phyloP scores from a whole-genome alignment of 2,888 invertebrate species.

The Perdita meconis region DNA sequence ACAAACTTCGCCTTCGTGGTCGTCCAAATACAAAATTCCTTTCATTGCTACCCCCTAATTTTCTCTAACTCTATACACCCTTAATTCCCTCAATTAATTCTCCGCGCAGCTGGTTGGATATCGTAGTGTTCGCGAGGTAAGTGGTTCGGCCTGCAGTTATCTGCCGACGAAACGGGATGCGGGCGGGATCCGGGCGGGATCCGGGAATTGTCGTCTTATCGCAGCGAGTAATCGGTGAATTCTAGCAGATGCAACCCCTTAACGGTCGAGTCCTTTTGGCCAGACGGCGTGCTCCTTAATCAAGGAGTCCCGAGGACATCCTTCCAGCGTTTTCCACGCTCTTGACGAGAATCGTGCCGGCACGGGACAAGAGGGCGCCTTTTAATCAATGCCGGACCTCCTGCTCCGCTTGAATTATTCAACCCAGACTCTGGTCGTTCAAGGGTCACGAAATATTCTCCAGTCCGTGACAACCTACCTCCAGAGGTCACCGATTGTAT shows the following conservation, averaged over 20 bases:
- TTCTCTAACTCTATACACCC: conserved; percentile 12
- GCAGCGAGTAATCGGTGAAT: conserved; percentile 38
- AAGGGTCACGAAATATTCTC: conserved; percentile 59
- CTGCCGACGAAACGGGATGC: conserved; percentile 18
- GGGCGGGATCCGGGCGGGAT: conserved; percentile 40
- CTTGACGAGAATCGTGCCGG: conserved; percentile 50
- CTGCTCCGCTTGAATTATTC: conserved; percentile 67
- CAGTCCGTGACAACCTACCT: conserved; percentile 37
- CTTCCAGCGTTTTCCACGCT: conserved; percentile 32
- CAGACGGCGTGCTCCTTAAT: conserved; percentile 34
- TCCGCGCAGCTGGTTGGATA: not conserved
- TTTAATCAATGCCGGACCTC: conserved; percentile 71
- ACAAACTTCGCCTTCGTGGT: not conserved
- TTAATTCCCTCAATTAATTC: conserved; percentile 33
- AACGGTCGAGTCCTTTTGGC: conserved; percentile 8
- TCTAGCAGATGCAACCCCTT: conserved; percentile 34
- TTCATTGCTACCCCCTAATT: conserved; percentile 3
- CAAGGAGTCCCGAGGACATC: conserved; percentile 29
- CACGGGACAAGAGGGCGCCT: conserved; percentile 47
- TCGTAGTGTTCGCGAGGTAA: conserved; percentile 8
- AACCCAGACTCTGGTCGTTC: conserved; percentile 54
- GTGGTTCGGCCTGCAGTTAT: conserved; percentile 12
- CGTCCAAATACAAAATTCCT: conserved; percentile 14
- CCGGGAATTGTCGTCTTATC: conserved; percentile 45
- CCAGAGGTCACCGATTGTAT: conserved; percentile 37